Conservation (phyloP, 1,140 invertebrate genomes). For the Carcinoscorpius rotundicauda region DNA sequence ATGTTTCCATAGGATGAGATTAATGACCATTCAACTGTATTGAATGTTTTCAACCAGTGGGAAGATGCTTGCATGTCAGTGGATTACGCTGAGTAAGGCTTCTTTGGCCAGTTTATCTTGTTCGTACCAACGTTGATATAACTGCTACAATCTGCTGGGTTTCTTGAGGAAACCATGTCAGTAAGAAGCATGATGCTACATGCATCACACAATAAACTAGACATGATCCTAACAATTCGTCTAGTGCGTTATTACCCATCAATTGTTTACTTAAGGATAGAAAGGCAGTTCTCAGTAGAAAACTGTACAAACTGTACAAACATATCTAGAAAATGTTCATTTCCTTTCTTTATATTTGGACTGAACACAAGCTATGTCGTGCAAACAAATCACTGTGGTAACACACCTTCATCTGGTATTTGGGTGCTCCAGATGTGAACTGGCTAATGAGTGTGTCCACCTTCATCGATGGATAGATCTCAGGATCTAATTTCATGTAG, state of each 20-base stretch:
- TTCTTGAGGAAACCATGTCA: conserved; percentile 62
- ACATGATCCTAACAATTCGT: conserved; percentile 63
- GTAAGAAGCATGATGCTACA: conserved; percentile 31
- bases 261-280: conserved; percentile 91
- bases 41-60: conserved; percentile 84
- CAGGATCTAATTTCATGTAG: too few species aligned
- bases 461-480: too few species aligned
- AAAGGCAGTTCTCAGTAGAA: conserved; percentile 85
- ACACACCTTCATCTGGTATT: too few species aligned
- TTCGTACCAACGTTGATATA: conserved; percentile 67
- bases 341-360: conserved; percentile 93
- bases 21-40: conserved; percentile 91
- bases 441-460: too few species aligned
- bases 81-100: conserved; percentile 62
- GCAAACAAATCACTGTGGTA: too few species aligned
- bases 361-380: conserved; percentile 7
- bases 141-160: conserved; percentile 64
- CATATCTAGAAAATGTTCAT: conserved; percentile 60
- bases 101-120: conserved; percentile 82
- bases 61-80: conserved; percentile 59
- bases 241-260: conserved; percentile 92
- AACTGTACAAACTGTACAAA: conserved; percentile 90
- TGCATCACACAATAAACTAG: conserved; percentile 63
- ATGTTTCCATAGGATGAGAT: conserved; percentile 66
- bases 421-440: too few species aligned